Evolutionary conservation across 2,888 invertebrate species (phyloP), one percentile per base, ranked within the genome.

Genomic region (Drosophila macrospina): DNA sequence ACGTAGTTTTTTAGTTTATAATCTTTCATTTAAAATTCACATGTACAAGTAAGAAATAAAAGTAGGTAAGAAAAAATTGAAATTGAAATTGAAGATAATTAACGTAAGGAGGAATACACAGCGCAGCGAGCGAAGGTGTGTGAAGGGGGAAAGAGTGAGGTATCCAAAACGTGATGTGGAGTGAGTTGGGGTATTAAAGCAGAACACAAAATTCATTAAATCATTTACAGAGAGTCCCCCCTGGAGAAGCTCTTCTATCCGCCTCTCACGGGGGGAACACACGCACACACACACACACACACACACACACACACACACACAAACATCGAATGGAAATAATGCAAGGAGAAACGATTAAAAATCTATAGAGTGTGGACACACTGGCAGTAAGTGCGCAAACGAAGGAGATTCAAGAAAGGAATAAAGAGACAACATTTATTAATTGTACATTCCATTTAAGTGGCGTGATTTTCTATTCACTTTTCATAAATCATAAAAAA

Each of bases 1-100:
- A 91, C 90, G 85, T 80, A 66, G 54, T 56, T 67, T 65, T 71
- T 70, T 63, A 30, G 28, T 28, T 28, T 28, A 56, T 73, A 73
- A 60, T 73, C 74, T 76, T 75, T 77, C 69, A 42, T 54, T 54
- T 41, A 32, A 30, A 42, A 44, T 65, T 82, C 81, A 91, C 85
- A 89, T 70, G 75, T 74, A 78, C 69, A 84, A 74, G 60, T 75
- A 70, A 65, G 42, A 50, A 34, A 69, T 57, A 69, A 44, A 57
- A 68, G 26, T 3, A 73, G 60, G 42, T 52, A 56, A 59, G 44
- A 39, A 39, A 28, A 41, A 47, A n/a, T n/a, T n/a, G n/a, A n/a
- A n/a, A n/a, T n/a, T n/a, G n/a, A 48, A 45, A 55, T 42, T 32
- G 36, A 56, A 59, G 30, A 50, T 47, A 61, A 67, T 41, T 54